Percentiles rank a stretch among this genome's conserved stretches.
phyloP scores from a whole-genome alignment of 2,888 invertebrate species.

The Proisotoma minuta region DNA sequence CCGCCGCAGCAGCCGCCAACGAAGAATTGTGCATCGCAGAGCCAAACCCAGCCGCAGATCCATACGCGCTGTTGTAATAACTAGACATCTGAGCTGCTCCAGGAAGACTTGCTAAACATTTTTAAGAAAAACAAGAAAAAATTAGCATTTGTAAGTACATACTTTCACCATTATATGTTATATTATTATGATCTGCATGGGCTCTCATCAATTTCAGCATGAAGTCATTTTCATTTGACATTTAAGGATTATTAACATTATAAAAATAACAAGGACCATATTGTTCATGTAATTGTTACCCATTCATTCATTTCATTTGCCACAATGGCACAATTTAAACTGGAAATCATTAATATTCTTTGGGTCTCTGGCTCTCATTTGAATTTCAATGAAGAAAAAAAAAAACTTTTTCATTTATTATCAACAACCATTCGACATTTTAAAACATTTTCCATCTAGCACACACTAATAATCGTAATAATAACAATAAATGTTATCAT shows the following conservation, averaged over 20 bases:
- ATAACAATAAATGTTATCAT: constrained; percentile 42
- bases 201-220: neutral
- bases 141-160: constrained; percentile 4
- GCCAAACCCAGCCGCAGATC: constrained; percentile 43
- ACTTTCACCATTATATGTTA: neutral
- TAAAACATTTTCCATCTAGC: constrained; percentile 17
- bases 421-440: constrained; percentile 29
- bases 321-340: constrained; percentile 1
- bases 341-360: constrained; percentile 1
- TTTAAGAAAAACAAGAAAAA: constrained; percentile 14
- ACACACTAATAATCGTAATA: constrained; percentile 37
- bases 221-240: neutral
- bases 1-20: constrained; percentile 48
- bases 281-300: constrained; percentile 3
- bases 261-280: neutral
- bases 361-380: constrained; percentile 30
- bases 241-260: neutral
- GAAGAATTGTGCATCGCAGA: constrained; percentile 43
- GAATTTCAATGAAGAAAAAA: constrained; percentile 30
- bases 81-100: constrained; percentile 47
- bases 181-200: neutral
- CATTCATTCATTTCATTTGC: neutral
- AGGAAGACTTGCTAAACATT: constrained; percentile 43
- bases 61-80: constrained; percentile 46
- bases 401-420: constrained; percentile 37